Evolutionary conservation across 2,797 vertebrate genomes (phyloP), one percentile per base, ranked within the genome.

Genomic region (Lepus townsendii): DNA sequence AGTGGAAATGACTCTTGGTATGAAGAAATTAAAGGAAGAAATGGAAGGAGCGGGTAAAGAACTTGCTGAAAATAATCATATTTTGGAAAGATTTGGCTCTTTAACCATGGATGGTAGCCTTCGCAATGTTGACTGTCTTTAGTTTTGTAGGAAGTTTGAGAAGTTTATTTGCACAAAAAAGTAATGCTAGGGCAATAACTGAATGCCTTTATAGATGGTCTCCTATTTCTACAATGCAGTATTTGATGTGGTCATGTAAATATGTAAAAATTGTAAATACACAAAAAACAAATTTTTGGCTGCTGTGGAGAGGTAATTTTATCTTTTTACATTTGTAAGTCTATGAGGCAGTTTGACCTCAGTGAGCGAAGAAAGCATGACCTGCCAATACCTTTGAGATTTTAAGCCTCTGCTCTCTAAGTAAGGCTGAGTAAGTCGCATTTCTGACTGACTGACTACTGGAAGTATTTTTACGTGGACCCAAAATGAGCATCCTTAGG

Each of bases 11-110:
- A 99, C 99, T 13, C 99, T 99, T 66, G 99, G 99, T 94, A 99
- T 99, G 99, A 99, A 99, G 98, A 99, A 99, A 96, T 98, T 99
- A 80, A 99, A 99, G 97, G 99, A 99, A 96, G 99, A 99, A 97
- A 99, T 99, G 99, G 98, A 99, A 96, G 99, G 99, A 0, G 99
- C 99, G 20, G 99, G 99, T 91, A 99, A 99, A 96, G 99, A 99
- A 96, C 98, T 99, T 97, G 99, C 99, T 3, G 99, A 99, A 98
- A 99, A 99, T 98, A 99, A 99, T 98, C 99, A 99, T 97, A 99
- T 99, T 98, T 97, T 99, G 97, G 99, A 99, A 98, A 99, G 98
- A 93, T 99, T 99, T 96, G 98, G 98, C 94, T 97, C 98, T 89
- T 96, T 99, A 97, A 98, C 98, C 73, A 96, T 94, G 97, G 98